Evolutionary conservation across 2,797 vertebrate species (phyloP), one percentile per base, ranked within the genome.

Genomic region (Craterocephalus amniculus): DNA sequence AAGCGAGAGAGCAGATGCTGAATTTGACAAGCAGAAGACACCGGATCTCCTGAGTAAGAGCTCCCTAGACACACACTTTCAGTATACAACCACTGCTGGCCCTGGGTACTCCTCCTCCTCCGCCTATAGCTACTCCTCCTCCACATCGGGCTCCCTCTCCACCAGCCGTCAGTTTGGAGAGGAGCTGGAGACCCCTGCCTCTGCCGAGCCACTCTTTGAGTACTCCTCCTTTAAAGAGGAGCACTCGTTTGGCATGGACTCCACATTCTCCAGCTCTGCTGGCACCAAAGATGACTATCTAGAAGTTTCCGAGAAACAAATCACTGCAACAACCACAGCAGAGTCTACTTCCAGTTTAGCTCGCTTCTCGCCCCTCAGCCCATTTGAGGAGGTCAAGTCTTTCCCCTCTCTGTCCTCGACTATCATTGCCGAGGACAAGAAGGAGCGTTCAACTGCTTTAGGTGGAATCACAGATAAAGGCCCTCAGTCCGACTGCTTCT

Each of bases 251-350:
- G 84, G 91, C 56, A 88, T 93, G 70, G 93, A 92, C 38, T 83
- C 87, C 61, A 80, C 94, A 7, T 78, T 90, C 84, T 86, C 90
- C 74, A 86, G 72, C 58, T 90, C 93, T 31, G 78, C 84, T 74
- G 92, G 92, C 2, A 54, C 86, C 51, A 96, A 95, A 83, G 95
- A 98, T 20, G 96, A 97, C 69, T 99, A 98, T 81, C 85, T 99
- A 64, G 96, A 99, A 84, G 97, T 98, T 57, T 96, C 96, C 11
- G 94, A 97, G 73, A 96, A 95, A 88, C 91, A 93, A 48, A 55
- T 59, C 16, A 78, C 80, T 0, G 45, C 90, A 58, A 88, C 92
- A 64, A 81, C 93, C 57, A 87, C 83, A 0, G 90, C 86, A 20
- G 95, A 95, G 74, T 94, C 95, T 43, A 91, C 95, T 14, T 90